Base-by-base conservation (phyloP, 2,797 vertebrate species). In the Parauchenoglanis punctatus region DNA sequence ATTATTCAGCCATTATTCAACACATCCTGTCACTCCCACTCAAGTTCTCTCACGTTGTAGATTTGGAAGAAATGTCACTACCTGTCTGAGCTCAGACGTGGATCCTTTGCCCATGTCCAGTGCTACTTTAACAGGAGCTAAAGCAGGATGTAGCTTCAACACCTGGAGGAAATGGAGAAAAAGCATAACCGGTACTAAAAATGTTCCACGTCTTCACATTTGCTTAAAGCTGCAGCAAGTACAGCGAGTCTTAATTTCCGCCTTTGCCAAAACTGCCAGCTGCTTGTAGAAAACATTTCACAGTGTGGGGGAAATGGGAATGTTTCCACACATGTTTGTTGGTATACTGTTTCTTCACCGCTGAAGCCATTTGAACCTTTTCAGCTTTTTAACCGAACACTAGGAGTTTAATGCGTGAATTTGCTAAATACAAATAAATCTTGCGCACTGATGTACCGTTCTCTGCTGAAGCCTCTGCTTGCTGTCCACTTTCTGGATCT, bases 101-200 rank as follows among this genome's bases (percentile, higher is more conserved):
- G 96, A 95, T 87, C 98, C 97, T 90, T 92, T 96, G 85, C 96
- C 95, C 85, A 97, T 93, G 89, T 98, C 96, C 93, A 99, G 89
- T 75, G 98, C 97, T 63, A 98, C 96, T 95, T 98, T 99, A 67
- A 99, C 83, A 17, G 98, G 99, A n/a, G 97, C 94, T 93, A 99
- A 94, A 87, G 94, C 95, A 63, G 99, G 98, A 91, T 99, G 98
- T 87, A 99, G 94, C 93, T 97, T 99, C 90, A 99, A 95, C 61
- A 99, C 97, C 99, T 99, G 90, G 81, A 84, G 89, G 89, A 18
- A 90, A 83, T 20, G 81, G 11, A 67, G n/a, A 90, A 1, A n/a
- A 52, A 40, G 40, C 40, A 40, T 40, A 40, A 40, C 40, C 40
- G 40, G 40, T 40, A 40, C 40, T 40, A 40, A 40, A 40, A 40